phyloP scores from a whole-genome alignment of 2,113 vertebrate species.

The Phodopus roborovskii region DNA sequence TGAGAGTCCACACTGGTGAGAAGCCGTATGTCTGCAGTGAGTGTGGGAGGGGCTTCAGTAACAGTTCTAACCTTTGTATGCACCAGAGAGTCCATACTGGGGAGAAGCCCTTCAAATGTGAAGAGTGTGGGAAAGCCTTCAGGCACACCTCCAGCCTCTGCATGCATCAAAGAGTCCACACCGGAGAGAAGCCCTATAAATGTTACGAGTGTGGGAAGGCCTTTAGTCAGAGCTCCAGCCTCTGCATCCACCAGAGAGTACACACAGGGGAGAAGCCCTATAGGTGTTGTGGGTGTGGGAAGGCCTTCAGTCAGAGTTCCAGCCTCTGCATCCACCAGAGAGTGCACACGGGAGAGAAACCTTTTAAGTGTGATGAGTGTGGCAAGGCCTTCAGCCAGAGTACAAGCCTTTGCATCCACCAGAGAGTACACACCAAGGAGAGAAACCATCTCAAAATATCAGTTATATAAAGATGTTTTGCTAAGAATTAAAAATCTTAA shows the following conservation, averaged over 20 bases:
- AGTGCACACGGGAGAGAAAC: conserved; percentile 83
- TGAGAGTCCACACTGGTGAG: conserved; percentile 81
- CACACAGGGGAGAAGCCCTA: conserved; percentile 84
- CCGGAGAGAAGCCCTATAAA: conserved; percentile 81
- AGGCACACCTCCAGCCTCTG: conserved; percentile 78
- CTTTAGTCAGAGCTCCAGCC: conserved; percentile 81
- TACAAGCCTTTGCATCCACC: conserved; percentile 82
- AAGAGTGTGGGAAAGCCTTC: conserved; percentile 81
- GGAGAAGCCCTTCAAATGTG: conserved; percentile 82
- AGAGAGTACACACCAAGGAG: conserved; percentile 82
- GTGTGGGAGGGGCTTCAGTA: conserved; percentile 82
- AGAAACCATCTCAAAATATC: conserved; percentile 82
- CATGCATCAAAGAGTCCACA: conserved; percentile 80
- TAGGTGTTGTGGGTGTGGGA: conserved; percentile 82
- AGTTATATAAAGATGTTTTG: conserved; percentile 64
- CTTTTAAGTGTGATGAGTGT: conserved; percentile 81
- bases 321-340: conserved; percentile 81
- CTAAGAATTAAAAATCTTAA: conserved; percentile 66
- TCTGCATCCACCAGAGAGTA: conserved; percentile 81
- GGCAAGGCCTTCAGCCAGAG: conserved; percentile 82
- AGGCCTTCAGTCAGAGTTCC: conserved; percentile 82
- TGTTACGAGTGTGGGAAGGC: conserved; percentile 83
- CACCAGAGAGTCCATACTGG: conserved; percentile 84
- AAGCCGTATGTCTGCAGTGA: conserved; percentile 82
- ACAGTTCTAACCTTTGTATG: conserved; percentile 80